Conservation (phyloP, 2,797 vertebrate genomes). For the Novumbra hubbsi region DNA sequence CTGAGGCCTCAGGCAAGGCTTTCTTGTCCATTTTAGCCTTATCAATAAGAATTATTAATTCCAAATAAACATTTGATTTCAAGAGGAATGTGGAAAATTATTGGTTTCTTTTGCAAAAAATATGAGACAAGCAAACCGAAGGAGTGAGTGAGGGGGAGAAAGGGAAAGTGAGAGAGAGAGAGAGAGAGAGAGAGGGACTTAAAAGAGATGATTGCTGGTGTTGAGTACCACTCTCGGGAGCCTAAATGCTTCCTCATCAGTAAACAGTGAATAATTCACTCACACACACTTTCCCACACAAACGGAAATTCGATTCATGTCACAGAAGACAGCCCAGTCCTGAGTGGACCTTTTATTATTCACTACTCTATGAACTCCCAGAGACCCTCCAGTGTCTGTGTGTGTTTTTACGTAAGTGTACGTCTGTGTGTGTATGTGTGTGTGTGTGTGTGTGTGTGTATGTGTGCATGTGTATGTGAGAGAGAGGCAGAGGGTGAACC, state of each 20-base stretch:
- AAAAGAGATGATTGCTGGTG: conserved; percentile 32
- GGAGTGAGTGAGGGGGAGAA: too few relatives aligned
- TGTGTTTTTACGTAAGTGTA: neutral
- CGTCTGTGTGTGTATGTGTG: conserved; percentile 8
- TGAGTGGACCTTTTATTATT: conserved; percentile 32
- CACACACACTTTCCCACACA: conserved; percentile 12
- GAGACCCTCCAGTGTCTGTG: neutral
- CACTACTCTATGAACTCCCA: conserved; percentile 8
- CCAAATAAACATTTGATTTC: too few relatives aligned
- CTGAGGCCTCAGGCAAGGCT: too few relatives aligned
- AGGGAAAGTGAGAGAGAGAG: too few relatives aligned
- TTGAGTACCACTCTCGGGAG: conserved; percentile 72
- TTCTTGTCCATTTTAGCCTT: too few relatives aligned
- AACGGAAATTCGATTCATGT: conserved; percentile 58
- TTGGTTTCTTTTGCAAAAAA: too few relatives aligned
- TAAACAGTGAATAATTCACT: conserved; percentile 86
- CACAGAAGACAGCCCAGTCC: conserved; percentile 57
- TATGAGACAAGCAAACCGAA: too few relatives aligned
- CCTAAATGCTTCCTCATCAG: conserved; percentile 80
- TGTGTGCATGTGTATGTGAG: neutral
- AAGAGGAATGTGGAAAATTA: too few relatives aligned
- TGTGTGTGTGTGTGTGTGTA: neutral
- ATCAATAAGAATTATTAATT: too few relatives aligned
- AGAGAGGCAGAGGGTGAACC: conserved; percentile 5
- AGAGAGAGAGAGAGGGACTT: too few relatives aligned